Evolutionary conservation across 2,113 vertebrate genomes (phyloP), one percentile per base, ranked within the genome.

Genomic region (Uria lomvia): DNA sequence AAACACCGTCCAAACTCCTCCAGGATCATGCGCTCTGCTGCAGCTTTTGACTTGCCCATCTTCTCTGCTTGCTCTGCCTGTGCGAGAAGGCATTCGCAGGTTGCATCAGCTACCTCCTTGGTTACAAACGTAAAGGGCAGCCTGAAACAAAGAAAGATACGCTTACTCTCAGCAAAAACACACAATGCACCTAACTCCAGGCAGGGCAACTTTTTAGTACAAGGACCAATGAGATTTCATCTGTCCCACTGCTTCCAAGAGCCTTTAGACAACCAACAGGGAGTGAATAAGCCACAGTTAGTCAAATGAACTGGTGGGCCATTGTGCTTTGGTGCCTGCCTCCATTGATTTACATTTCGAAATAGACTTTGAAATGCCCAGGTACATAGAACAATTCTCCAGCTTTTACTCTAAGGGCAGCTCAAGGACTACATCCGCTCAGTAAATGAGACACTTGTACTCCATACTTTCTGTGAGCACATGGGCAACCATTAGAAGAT

Each of bases 1-100:
- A 99, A 98, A 78, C 99, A 99, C 92, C 99, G 99, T 88, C 99
- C 99, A n/a, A 99, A 99, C 96, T 99, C 99, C 97, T 99, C 99
- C 95, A 99, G 98, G 95, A 99, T 99, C 98, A 99, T 98, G 81
- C 99, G 97, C 95, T 99, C 99, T 0, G 99, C 99, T 5, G 98
- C 98, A 7, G 98, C 98, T 96, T 99, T 98, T 12, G 99, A 98
- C 95, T 99, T 99, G 30, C 98, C 98, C 71, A 95, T 97, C 96
- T 99, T 99, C 97, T 99, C 99, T 0, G 99, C 98, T 89, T 98
- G 98, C 93, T 99, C 99, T 7, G 99, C 99, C 97, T 99, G 98
- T 7, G 99, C 99, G 12, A 99, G 98, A 65, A 99, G 98, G 97
- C 99, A 99, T 38, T 99, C 99, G 8, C 99, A 99, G 5, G 99